A percentile compares a stretch with the other conserved stretches of the same genome.
These are phyloP conservation scores for Melanerpes aurifrons DNA, from an alignment of 2,113 vertebrate genomes.

Conservation along the genomic window DNA sequence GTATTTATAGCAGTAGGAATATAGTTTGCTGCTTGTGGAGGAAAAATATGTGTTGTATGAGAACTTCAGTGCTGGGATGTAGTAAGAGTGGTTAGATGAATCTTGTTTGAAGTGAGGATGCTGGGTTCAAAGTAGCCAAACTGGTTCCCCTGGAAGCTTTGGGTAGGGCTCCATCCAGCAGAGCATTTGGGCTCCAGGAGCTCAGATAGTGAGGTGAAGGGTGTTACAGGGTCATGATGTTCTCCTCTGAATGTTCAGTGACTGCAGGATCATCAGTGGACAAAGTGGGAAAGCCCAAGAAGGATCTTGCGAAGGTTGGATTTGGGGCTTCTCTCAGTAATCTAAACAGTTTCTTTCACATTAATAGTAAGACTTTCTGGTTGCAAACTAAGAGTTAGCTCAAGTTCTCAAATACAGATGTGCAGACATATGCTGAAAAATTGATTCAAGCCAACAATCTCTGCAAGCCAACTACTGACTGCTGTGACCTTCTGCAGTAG, in stretches of 20 bases:
- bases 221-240: neutral
- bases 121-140: neutral
- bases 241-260: neutral
- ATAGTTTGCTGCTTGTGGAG: conserved; percentile 37
- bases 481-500: neutral
- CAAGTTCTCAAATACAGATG: neutral
- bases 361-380: neutral
- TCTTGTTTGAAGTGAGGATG: neutral
- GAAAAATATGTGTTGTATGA: conserved; percentile 15
- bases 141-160: neutral
- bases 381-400: neutral
- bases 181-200: neutral
- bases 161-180: neutral
- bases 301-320: neutral
- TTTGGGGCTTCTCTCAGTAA: neutral
- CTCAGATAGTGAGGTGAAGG: neutral
- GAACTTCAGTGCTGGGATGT: neutral
- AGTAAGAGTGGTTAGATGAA: neutral
- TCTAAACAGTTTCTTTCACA: neutral
- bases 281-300: neutral
- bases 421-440: neutral
- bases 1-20: conserved; percentile 64
- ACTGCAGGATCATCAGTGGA: neutral
- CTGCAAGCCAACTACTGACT: neutral
- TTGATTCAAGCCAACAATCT: neutral